Conservation (phyloP, 2,113 vertebrate genomes). For the Chaenocephalus aceratus region DNA sequence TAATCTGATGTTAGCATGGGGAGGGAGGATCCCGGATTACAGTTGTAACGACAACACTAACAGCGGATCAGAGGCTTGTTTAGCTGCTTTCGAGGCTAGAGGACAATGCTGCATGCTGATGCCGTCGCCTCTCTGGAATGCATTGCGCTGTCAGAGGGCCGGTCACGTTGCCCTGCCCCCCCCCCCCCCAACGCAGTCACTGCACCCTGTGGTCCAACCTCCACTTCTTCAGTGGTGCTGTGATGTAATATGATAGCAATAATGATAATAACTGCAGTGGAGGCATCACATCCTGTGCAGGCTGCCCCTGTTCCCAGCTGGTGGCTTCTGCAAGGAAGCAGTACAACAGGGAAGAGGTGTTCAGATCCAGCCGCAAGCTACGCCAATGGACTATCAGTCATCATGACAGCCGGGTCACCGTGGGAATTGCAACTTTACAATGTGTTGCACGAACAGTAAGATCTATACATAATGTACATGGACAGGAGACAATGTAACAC, state of each 20-base stretch:
- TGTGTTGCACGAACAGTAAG: constrained; percentile 9
- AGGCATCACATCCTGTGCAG: constrained; percentile 52
- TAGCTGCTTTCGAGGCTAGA: constrained; percentile 40
- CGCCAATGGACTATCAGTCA: constrained; percentile 61
- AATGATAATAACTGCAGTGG: constrained; percentile 58
- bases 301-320: constrained; percentile 35
- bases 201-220: no score
- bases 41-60: constrained; percentile 75
- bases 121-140: constrained; percentile 49
- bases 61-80: constrained; percentile 61
- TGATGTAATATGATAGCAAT: constrained; percentile 63
- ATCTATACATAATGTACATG: constrained; percentile 18
- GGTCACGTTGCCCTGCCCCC: constrained; percentile 23
- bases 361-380: constrained; percentile 47
- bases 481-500: constrained; percentile 6
- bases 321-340: constrained; percentile 35
- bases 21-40: constrained; percentile 69
- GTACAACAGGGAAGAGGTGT: constrained; percentile 35
- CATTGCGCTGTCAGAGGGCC: constrained; percentile 51
- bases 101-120: constrained; percentile 63
- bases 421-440: constrained; percentile 46
- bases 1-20: constrained; percentile 73
- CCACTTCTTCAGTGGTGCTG: constrained; percentile 14
- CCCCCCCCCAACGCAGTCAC: constrained; percentile 34
- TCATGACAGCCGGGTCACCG: constrained; percentile 60